Conservation (phyloP, 2,113 vertebrate species). For the Regulus satrapa region DNA sequence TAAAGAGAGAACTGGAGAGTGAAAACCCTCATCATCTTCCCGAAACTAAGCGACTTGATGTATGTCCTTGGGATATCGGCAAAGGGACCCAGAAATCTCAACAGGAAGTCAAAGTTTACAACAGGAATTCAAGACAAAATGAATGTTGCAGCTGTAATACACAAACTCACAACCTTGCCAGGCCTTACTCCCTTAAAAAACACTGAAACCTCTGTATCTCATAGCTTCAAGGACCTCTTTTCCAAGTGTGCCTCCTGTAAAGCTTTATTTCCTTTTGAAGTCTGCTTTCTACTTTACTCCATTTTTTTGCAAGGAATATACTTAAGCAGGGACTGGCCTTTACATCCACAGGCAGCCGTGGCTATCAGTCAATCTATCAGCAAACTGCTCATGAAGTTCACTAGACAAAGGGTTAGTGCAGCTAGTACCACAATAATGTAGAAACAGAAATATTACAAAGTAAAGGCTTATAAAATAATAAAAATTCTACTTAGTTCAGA, state of each 20-base stretch:
- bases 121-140: background rate
- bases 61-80: background rate
- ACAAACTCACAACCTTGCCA: conserved; percentile 33
- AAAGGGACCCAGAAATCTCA: conserved; percentile 1
- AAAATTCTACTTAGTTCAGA: conserved; percentile 87
- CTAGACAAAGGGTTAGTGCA: conserved; percentile 75
- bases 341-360: conserved; percentile 55
- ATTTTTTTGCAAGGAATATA: conserved; percentile 41
- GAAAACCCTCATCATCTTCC: background rate
- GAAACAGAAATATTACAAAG: conserved; percentile 89
- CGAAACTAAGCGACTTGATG: fast-evolving
- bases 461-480: conserved; percentile 94
- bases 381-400: conserved; percentile 68
- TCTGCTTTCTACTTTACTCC: conserved; percentile 19
- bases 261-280: conserved; percentile 61
- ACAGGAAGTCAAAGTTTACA: background rate
- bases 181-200: conserved; percentile 36
- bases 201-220: conserved; percentile 40
- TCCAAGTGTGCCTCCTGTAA: conserved; percentile 48
- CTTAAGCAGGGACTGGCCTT: conserved; percentile 61
- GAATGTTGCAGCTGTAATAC: background rate
- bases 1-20: background rate
- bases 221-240: conserved; percentile 41
- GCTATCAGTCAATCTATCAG: conserved; percentile 73
- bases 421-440: conserved; percentile 79